Evolutionary conservation across 2,113 vertebrate genomes (phyloP).

Genomic region (Rousettus leschenaultii): DNA sequence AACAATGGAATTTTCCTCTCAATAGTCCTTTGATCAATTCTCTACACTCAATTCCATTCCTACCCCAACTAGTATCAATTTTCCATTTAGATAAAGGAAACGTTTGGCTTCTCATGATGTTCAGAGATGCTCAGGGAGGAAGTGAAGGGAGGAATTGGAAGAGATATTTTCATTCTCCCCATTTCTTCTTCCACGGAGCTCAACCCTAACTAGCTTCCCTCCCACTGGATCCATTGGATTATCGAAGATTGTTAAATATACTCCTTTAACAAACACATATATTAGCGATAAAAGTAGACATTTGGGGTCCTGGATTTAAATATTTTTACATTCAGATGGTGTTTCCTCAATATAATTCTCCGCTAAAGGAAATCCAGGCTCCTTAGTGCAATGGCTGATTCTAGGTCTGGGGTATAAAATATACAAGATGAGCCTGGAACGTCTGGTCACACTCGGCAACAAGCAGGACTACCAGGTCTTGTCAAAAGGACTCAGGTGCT

Average conservation of each 20-base stretch:
- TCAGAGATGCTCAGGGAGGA: background rate
- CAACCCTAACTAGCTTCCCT: background rate
- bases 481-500: background rate
- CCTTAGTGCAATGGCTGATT: background rate
- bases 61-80: background rate
- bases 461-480: background rate
- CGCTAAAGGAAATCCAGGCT: background rate
- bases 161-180: background rate
- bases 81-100: background rate
- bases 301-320: background rate
- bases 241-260: background rate
- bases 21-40: background rate
- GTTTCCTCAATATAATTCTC: background rate
- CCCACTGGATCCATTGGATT: no score
- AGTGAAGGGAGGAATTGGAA: background rate
- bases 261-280: background rate
- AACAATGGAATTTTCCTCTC: background rate
- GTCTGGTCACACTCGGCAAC: background rate
- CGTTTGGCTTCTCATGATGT: background rate
- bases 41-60: background rate
- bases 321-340: background rate
- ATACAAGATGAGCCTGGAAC: background rate
- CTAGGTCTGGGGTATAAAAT: background rate
- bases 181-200: background rate
- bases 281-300: background rate